These are phyloP conservation scores for Drosophila bocqueti DNA, from an alignment of 1,140 invertebrate genomes.

Conservation along the genomic window DNA sequence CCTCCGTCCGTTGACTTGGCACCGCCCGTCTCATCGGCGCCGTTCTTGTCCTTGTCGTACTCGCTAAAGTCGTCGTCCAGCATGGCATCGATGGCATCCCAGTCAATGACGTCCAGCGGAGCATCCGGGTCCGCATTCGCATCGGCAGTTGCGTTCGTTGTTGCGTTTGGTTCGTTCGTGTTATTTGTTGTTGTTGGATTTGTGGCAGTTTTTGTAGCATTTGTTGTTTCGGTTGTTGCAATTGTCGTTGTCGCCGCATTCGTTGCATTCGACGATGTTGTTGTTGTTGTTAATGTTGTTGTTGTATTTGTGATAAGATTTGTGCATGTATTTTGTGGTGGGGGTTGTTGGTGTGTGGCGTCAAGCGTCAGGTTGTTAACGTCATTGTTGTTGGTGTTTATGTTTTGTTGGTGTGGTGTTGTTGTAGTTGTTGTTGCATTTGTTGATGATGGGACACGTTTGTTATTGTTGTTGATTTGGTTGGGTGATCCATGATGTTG, in stretches of 20 bases:
- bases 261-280: conserved; percentile 78
- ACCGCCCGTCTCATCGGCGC: conserved; percentile 85
- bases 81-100: conserved; percentile 84
- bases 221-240: conserved; percentile 62
- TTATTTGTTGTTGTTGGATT: conserved; percentile 58
- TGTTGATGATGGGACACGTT: conserved; percentile 73
- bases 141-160: conserved; percentile 56
- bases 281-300: conserved; percentile 71
- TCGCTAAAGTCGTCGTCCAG: conserved; percentile 83
- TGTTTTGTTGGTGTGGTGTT: conserved; percentile 47
- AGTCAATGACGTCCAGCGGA: conserved; percentile 79
- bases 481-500: conserved; percentile 83
- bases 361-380: conserved; percentile 75
- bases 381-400: conserved; percentile 63
- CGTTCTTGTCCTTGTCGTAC: conserved; percentile 84
- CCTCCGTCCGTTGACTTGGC: conserved; percentile 90
- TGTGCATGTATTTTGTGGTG: conserved; percentile 75
- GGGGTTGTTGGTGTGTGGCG: conserved; percentile 57
- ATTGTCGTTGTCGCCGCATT: conserved; percentile 70
- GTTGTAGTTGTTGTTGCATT: conserved; percentile 41
- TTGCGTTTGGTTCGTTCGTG: conserved; percentile 59
- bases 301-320: conserved; percentile 71
- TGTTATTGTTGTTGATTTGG: conserved; percentile 63
- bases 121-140: conserved; percentile 72
- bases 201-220: conserved; percentile 74